phyloP scores from a whole-genome alignment of 2,797 vertebrate species.

The Cyprinella venusta region DNA sequence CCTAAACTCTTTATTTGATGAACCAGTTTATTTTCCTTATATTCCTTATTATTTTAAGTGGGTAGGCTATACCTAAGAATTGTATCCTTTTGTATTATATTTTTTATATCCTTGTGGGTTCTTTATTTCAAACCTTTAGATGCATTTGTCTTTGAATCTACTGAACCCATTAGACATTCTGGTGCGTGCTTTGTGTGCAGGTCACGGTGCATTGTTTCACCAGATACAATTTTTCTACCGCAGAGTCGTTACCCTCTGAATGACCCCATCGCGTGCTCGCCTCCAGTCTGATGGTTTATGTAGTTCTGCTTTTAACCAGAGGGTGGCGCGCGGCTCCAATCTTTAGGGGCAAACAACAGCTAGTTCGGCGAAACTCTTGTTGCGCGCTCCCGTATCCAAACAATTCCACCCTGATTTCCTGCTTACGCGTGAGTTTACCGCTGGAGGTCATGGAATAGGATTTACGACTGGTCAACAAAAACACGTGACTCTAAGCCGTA shows the following conservation, averaged over 20 bases:
- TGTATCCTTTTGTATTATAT: background rate
- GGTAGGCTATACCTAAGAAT: background rate
- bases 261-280: conserved; percentile 85
- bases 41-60: background rate
- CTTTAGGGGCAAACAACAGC: conserved; percentile 67
- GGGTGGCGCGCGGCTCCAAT: conserved; percentile 91
- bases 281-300: conserved; percentile 33
- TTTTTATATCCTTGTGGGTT: background rate
- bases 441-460: conserved; percentile 99
- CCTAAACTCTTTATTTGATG: background rate
- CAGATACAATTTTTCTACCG: conserved; percentile 80
- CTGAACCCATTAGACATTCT: background rate
- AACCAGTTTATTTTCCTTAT: background rate
- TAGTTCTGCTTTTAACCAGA: conserved; percentile 75
- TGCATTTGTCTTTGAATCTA: background rate
- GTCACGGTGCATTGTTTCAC: conserved; percentile 75
- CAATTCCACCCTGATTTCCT: conserved; percentile 91
- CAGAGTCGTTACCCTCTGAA: conserved; percentile 93
- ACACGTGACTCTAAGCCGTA: conserved; percentile 98
- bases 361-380: conserved; percentile 57
- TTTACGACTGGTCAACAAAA: conserved; percentile 99
- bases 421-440: conserved; percentile 97
- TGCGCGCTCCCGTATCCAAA: conserved; percentile 78
- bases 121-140: background rate
- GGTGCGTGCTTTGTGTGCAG: conserved; percentile 60